Conservation (phyloP, 2,797 vertebrate species). For the Heterohyrax brucei region DNA sequence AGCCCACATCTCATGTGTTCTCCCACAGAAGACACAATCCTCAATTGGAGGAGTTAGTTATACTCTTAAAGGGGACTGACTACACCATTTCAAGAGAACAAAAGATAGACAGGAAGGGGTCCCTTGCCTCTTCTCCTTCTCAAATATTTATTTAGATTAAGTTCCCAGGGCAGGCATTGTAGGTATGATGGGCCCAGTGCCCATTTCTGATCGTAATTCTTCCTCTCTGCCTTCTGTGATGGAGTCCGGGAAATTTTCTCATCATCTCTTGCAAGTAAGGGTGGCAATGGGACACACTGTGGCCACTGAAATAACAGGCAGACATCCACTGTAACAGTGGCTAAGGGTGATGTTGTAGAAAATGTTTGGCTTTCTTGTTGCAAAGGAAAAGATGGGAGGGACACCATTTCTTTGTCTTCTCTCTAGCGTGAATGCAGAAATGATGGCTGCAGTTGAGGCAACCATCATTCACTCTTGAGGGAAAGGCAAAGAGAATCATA, state of each 20-base stretch:
- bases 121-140: neutral
- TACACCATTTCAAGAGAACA: neutral
- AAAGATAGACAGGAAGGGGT: neutral
- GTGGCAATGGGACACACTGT: neutral
- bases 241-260: neutral
- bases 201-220: neutral
- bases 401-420: neutral
- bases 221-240: neutral
- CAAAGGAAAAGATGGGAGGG: neutral
- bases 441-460: neutral
- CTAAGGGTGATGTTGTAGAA: neutral
- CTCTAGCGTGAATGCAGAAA: neutral
- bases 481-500: neutral
- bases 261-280: neutral
- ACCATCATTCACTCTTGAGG: neutral
- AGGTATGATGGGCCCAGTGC: neutral
- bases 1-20: constrained; percentile 40
- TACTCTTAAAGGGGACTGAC: neutral
- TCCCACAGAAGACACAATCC: neutral
- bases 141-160: neutral
- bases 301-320: neutral
- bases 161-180: neutral
- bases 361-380: neutral
- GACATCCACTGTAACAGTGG: neutral
- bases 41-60: neutral